A percentile compares a stretch with the other conserved stretches of the same genome.
Evolutionary conservation across 35 echinoderm and acorn worm genomes (phyloP).

Genomic region (Heliocidaris tuberculata): DNA sequence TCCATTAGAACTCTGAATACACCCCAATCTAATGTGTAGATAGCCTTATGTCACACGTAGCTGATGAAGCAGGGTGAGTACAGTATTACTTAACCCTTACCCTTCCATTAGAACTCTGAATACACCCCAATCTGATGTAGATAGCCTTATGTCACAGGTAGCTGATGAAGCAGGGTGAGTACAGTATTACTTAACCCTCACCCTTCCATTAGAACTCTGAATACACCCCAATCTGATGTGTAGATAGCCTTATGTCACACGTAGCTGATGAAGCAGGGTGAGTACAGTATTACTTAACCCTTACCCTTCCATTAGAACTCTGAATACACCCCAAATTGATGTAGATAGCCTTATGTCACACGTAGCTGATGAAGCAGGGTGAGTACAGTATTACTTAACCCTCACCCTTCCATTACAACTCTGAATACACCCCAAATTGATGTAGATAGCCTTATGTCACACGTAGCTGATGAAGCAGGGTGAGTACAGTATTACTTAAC

Average conservation of each 20-base stretch:
- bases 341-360: too few relatives aligned
- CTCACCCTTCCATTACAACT: constrained; percentile 84
- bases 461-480: constrained; percentile 97
- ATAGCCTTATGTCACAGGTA: constrained; percentile 85
- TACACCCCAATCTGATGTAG: constrained; percentile 81
- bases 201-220: constrained; percentile 84
- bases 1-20: constrained; percentile 80
- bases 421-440: constrained; percentile 75
- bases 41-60: constrained; percentile 84
- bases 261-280: constrained; percentile 99
- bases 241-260: constrained; percentile 89
- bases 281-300: constrained; percentile 1
- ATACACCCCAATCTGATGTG: constrained; percentile 75
- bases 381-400: background rate
- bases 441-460: constrained; percentile 86
- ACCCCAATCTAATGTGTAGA: constrained; percentile 83
- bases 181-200: too few relatives aligned
- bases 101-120: constrained; percentile 76
- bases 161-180: constrained; percentile 97
- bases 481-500: constrained; percentile 34
- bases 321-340: too few relatives aligned
- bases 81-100: too few relatives aligned
- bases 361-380: constrained; percentile 42
- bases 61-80: constrained; percentile 51
- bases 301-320: too few relatives aligned